These are phyloP conservation scores for Cepaea hortensis DNA, from an alignment of 2,888 invertebrate species.

Conservation along the genomic window DNA sequence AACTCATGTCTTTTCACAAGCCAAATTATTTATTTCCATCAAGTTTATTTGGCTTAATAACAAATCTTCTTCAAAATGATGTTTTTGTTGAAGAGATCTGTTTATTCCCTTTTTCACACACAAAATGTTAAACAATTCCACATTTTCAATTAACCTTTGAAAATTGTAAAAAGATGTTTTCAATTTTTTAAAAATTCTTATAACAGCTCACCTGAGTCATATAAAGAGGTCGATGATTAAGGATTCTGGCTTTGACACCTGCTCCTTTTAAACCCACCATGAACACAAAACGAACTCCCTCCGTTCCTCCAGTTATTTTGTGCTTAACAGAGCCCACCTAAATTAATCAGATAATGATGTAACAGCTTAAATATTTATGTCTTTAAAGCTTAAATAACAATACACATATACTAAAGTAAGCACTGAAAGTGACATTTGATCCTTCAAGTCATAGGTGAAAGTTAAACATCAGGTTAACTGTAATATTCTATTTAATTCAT, in stretches of 20 bases:
- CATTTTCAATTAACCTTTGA: too few species aligned
- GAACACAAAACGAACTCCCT: slow-evolving; percentile 53
- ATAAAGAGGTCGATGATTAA: slow-evolving; percentile 54
- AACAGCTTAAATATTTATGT: background rate
- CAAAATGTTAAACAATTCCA: too few species aligned
- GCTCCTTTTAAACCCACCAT: slow-evolving; percentile 50
- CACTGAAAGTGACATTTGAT: background rate
- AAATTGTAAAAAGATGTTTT: background rate
- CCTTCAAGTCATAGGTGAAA: too few species aligned
- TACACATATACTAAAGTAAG: background rate
- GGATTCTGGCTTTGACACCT: slow-evolving; percentile 49
- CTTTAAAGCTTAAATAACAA: too few species aligned
- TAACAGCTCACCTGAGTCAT: slow-evolving; percentile 43
- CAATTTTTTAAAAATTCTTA: background rate
- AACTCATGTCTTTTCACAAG: too few species aligned
- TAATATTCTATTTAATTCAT: too few species aligned
- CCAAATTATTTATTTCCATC: too few species aligned
- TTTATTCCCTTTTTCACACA: too few species aligned
- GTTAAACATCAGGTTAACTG: too few species aligned
- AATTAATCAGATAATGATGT: background rate
- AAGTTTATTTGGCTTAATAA: too few species aligned
- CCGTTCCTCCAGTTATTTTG: background rate
- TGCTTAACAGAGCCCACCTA: slow-evolving; percentile 28
- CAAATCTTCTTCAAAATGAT: too few species aligned
- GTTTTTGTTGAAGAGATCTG: too few species aligned